Conservation (phyloP, 2,797 vertebrate species). For the Sebastes kiyomatsui region DNA sequence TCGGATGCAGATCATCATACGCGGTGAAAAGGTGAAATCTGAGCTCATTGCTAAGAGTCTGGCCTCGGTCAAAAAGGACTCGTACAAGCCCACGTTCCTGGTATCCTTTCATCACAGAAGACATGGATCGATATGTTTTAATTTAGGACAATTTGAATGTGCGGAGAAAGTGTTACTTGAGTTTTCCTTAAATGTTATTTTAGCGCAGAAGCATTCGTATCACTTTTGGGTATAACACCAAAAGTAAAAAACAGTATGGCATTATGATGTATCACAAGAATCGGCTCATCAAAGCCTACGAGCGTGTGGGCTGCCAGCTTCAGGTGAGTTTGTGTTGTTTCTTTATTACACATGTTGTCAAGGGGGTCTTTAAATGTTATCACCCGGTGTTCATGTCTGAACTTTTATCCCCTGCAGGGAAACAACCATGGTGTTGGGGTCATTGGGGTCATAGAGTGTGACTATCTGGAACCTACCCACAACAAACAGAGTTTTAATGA, state of each 20-base stretch:
- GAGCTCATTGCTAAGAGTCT: slow-evolving; percentile 93
- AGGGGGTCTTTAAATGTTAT: neutral
- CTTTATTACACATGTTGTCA: neutral
- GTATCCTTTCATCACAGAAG: slow-evolving; percentile 85
- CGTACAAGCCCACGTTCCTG: slow-evolving; percentile 89
- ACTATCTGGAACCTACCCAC: slow-evolving; percentile 94
- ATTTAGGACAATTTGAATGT: neutral
- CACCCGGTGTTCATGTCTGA: neutral
- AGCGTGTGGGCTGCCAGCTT: slow-evolving; percentile 92
- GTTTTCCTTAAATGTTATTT: slow-evolving; percentile 79
- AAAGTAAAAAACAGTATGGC: slow-evolving; percentile 94
- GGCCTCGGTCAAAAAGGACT: slow-evolving; percentile 84
- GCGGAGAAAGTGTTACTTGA: neutral
- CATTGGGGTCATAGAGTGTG: slow-evolving; percentile 93
- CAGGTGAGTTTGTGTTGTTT: slow-evolving; percentile 80
- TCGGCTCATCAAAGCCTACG: slow-evolving; percentile 95
- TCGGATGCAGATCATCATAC: slow-evolving; percentile 93
- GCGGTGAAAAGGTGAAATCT: slow-evolving; percentile 91
- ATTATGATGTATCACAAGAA: slow-evolving; percentile 99
- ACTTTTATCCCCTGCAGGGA: slow-evolving; percentile 76
- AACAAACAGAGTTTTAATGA: slow-evolving; percentile 97
- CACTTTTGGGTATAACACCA: slow-evolving; percentile 95
- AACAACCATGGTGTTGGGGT: slow-evolving; percentile 92
- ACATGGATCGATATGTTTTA: neutral
- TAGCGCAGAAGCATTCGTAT: slow-evolving; percentile 86